A percentile compares a stretch with the other conserved stretches of the same genome.
phyloP scores from a whole-genome alignment of 2,797 vertebrate genomes.

The Odontamblyopus lacepedii region DNA sequence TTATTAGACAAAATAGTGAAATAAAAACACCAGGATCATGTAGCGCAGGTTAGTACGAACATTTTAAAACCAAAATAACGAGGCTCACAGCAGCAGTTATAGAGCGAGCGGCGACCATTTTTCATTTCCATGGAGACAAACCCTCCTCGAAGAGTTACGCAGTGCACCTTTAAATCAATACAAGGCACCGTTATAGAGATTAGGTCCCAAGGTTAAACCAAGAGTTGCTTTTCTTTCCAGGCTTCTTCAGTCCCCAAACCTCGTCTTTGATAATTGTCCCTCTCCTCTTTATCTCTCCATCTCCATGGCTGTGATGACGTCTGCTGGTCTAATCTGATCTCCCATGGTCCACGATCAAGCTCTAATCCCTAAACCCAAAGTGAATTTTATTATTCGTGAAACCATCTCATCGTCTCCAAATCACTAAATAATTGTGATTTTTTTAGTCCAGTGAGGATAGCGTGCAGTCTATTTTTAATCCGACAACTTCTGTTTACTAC shows the following conservation, averaged over 20 bases:
- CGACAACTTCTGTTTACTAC: too few relatives aligned
- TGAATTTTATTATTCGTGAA: slow-evolving; percentile 10
- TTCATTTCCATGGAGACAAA: too few relatives aligned
- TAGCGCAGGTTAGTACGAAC: too few relatives aligned
- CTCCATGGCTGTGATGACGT: slow-evolving; percentile 24
- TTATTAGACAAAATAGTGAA: too few relatives aligned
- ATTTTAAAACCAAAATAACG: too few relatives aligned
- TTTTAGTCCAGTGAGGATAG: background rate
- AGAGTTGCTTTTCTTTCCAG: slow-evolving; percentile 7
- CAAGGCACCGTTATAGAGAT: slow-evolving; percentile 5
- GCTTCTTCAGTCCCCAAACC: slow-evolving; percentile 28
- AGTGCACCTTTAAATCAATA: background rate
- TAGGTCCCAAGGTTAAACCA: slow-evolving; percentile 4
- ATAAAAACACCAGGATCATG: too few relatives aligned
- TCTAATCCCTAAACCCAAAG: slow-evolving; percentile 38
- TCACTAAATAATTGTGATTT: background rate
- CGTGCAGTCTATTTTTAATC: too few relatives aligned
- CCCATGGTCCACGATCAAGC: slow-evolving; percentile 49
- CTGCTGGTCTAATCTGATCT: slow-evolving; percentile 49
- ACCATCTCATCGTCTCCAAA: slow-evolving; percentile 13
- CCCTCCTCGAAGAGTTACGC: too few relatives aligned
- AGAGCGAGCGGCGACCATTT: too few relatives aligned
- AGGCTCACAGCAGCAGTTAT: too few relatives aligned
- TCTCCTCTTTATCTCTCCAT: slow-evolving; percentile 18
- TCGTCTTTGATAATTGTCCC: slow-evolving; percentile 47